A percentile compares a stretch with the other conserved stretches of the same genome.
These are phyloP conservation scores for Leptothorax acervorum DNA, from an alignment of 2,888 invertebrate species.

Conservation along the genomic window DNA sequence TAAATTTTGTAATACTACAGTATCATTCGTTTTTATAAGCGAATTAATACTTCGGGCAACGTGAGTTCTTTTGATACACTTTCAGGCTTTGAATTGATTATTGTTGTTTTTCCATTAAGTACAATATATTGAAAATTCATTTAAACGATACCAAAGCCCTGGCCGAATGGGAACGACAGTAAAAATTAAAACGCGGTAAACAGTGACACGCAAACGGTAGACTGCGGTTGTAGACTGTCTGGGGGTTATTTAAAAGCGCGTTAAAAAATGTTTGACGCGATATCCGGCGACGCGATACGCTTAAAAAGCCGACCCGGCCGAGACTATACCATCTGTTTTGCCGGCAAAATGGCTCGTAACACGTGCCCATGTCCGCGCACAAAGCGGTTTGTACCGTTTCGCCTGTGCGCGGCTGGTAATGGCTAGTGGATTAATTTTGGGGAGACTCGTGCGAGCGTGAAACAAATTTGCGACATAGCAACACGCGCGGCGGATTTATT, in stretches of 20 bases:
- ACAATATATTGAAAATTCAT: not conserved
- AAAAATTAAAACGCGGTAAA: constrained; percentile 39
- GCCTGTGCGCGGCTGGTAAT: constrained; percentile 43
- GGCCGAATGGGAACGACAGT: not conserved
- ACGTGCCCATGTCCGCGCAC: constrained; percentile 43
- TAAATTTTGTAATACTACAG: not conserved
- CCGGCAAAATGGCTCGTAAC: constrained; percentile 51
- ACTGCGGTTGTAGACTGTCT: not conserved
- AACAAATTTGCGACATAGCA: constrained; percentile 53
- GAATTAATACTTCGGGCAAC: not conserved
- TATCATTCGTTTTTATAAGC: not conserved
- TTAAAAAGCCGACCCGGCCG: constrained; percentile 33
- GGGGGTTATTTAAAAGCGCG: constrained; percentile 50
- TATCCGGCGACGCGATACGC: constrained; percentile 31
- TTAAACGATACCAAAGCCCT: not conserved
- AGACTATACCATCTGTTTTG: constrained; percentile 49
- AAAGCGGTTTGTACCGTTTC: constrained; percentile 52
- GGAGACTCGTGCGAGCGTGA: constrained; percentile 52
- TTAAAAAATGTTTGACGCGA: constrained; percentile 51
- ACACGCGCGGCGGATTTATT: constrained; percentile 32
- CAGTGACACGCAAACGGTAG: constrained; percentile 10
- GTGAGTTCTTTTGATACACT: not conserved
- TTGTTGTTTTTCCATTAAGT: not conserved
- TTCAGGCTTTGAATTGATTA: not conserved
- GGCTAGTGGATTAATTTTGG: constrained; percentile 54